These are phyloP conservation scores for Hyposoter dolosus DNA, from an alignment of 2,888 invertebrate genomes.

Conservation along the genomic window DNA sequence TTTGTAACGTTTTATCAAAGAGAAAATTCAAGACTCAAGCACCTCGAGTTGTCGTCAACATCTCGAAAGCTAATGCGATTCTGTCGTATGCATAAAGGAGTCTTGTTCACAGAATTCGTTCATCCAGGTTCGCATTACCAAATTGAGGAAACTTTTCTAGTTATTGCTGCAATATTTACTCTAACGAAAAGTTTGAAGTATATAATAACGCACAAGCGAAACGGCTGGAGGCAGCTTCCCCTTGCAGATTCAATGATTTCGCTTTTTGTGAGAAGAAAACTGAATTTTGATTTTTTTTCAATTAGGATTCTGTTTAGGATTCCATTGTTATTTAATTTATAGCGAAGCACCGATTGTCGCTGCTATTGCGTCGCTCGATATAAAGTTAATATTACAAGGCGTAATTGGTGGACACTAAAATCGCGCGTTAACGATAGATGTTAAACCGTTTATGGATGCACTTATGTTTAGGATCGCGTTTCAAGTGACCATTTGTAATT, in stretches of 20 bases:
- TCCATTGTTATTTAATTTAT: not conserved
- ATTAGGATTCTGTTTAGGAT: not conserved
- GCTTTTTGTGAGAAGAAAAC: not conserved
- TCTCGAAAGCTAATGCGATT: not conserved
- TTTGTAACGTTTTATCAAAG: not conserved
- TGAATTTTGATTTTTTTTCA: not conserved
- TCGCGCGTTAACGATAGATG: slow-evolving; percentile 52
- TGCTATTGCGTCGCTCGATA: slow-evolving; percentile 46
- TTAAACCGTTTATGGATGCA: slow-evolving; percentile 42
- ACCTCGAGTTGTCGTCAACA: no score
- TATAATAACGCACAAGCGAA: not conserved
- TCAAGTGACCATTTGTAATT: slow-evolving; percentile 57
- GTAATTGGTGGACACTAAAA: slow-evolving; percentile 56
- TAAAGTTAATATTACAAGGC: slow-evolving; percentile 52
- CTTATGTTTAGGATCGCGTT: slow-evolving; percentile 28
- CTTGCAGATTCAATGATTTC: not conserved
- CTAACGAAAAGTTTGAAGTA: not conserved
- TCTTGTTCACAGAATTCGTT: not conserved
- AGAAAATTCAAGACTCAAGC: no score
- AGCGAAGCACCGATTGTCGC: not conserved
- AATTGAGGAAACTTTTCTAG: not conserved
- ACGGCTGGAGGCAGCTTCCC: not conserved
- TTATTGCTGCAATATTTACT: not conserved
- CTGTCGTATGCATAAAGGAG: not conserved
- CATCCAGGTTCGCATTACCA: not conserved